Percentiles rank a stretch among this genome's conserved stretches.
phyloP scores from a whole-genome alignment of 1,140 invertebrate species.

The Whitmania pigra region DNA sequence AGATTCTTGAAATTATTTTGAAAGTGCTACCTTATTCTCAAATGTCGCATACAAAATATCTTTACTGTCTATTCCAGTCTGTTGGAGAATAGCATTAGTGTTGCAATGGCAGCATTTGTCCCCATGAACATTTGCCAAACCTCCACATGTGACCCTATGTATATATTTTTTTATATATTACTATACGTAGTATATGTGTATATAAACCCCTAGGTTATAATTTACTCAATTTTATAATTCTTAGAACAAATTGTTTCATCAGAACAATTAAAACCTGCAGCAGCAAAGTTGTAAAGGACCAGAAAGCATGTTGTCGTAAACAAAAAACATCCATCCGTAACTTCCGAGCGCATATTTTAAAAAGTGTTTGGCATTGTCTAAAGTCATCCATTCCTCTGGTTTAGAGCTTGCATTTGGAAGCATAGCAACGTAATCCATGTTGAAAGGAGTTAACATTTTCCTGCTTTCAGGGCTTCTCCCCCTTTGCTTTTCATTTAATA shows the following conservation, averaged over 20 bases:
- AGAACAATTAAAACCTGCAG: slow-evolving; percentile 45
- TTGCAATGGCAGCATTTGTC: slow-evolving; percentile 75
- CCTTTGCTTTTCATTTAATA: slow-evolving; percentile 54
- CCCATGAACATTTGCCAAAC: slow-evolving; percentile 40
- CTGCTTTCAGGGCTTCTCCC: background rate
- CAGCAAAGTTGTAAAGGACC: slow-evolving; percentile 58
- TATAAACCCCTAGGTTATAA: background rate
- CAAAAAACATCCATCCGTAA: slow-evolving; percentile 80
- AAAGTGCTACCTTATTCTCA: slow-evolving; percentile 52
- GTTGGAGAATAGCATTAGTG: slow-evolving; percentile 64
- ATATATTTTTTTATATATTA: slow-evolving; percentile 4
- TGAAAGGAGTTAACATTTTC: background rate
- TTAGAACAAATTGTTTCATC: background rate
- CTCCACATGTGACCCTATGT: background rate
- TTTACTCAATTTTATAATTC: background rate
- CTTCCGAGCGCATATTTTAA: slow-evolving; percentile 63
- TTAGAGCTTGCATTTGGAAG: background rate
- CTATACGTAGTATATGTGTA: background rate
- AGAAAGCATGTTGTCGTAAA: slow-evolving; percentile 55
- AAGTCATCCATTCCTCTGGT: slow-evolving; percentile 57
- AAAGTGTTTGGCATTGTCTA: slow-evolving; percentile 61
- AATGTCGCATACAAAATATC: slow-evolving; percentile 76
- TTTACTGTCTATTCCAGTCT: slow-evolving; percentile 58
- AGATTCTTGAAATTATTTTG: background rate
- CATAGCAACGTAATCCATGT: background rate